Percentiles rank a stretch among this genome's conserved stretches.
phyloP scores from a whole-genome alignment of 2,113 vertebrate species.

The Artemisiospiza belli region DNA sequence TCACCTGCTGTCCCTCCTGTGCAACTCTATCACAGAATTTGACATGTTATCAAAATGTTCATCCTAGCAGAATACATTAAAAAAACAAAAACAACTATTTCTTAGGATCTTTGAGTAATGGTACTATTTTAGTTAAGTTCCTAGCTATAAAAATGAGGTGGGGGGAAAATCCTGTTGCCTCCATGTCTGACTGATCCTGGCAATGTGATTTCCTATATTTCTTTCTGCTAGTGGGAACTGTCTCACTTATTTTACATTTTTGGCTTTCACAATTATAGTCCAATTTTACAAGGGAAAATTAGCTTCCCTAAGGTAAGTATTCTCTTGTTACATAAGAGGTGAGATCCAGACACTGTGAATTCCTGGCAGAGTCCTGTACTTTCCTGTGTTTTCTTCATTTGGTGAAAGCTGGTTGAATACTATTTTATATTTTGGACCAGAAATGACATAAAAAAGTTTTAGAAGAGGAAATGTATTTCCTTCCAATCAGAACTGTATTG shows the following conservation, averaged over 20 bases:
- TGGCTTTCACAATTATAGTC: conserved; percentile 50
- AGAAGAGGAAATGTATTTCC: conserved; percentile 54
- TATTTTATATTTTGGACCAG: conserved; percentile 49
- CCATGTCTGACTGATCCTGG: conserved; percentile 26
- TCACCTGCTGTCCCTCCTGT: background rate
- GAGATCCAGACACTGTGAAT: conserved; percentile 68
- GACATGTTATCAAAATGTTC: background rate
- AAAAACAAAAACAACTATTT: background rate
- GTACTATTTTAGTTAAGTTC: background rate
- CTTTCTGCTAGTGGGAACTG: conserved; percentile 21
- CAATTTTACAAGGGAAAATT: conserved; percentile 65
- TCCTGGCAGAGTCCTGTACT: conserved; percentile 42
- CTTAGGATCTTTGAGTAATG: background rate
- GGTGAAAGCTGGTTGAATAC: conserved; percentile 13
- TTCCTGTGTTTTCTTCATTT: conserved; percentile 53
- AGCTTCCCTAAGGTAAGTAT: conserved; percentile 49
- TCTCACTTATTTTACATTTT: conserved; percentile 57
- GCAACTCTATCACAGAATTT: background rate
- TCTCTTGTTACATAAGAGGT: conserved; percentile 57
- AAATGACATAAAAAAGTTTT: conserved; percentile 25
- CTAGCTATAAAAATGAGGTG: background rate
- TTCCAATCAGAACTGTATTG: conserved; percentile 19
- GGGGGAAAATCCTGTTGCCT: background rate
- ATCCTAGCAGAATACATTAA: background rate
- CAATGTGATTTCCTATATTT: conserved; percentile 1